Evolutionary conservation across 2,113 vertebrate species (phyloP).

Genomic region (Bos indicus): DNA sequence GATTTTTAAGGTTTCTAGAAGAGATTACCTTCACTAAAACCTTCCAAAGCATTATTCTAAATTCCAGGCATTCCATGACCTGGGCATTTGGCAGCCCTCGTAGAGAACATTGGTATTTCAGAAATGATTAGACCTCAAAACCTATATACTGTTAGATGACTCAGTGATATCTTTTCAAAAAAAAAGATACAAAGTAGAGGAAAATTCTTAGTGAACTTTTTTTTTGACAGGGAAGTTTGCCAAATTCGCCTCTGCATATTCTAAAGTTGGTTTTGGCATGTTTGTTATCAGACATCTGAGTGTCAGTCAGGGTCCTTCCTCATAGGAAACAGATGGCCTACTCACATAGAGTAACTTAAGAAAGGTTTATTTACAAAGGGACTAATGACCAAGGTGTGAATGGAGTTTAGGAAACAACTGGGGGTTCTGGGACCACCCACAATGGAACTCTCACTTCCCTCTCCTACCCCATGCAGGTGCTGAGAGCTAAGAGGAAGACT

Average conservation of each 20-base stretch:
- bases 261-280: constrained; percentile 61
- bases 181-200: neutral
- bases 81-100: neutral
- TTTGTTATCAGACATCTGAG: constrained; percentile 40
- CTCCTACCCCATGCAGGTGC: neutral
- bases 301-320: constrained; percentile 48
- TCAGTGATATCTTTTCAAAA: neutral
- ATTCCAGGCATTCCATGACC: neutral
- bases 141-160: constrained; percentile 4
- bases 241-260: constrained; percentile 27
- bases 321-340: constrained; percentile 66
- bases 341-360: constrained; percentile 28
- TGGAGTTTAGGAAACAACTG: constrained; percentile 37
- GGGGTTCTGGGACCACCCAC: neutral
- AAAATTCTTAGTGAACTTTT: constrained; percentile 16
- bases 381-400: constrained; percentile 32
- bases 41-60: neutral
- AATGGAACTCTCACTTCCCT: neutral
- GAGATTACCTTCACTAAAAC: neutral
- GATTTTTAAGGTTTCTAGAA: neutral
- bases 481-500: neutral
- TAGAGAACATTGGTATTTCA: neutral
- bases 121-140: constrained; percentile 9
- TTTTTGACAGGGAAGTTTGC: neutral
- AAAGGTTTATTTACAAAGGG: constrained; percentile 45